Evolutionary conservation across 2,888 invertebrate genomes (phyloP), one percentile per base, ranked within the genome.

Genomic region (Petrolisthes manimaculis): DNA sequence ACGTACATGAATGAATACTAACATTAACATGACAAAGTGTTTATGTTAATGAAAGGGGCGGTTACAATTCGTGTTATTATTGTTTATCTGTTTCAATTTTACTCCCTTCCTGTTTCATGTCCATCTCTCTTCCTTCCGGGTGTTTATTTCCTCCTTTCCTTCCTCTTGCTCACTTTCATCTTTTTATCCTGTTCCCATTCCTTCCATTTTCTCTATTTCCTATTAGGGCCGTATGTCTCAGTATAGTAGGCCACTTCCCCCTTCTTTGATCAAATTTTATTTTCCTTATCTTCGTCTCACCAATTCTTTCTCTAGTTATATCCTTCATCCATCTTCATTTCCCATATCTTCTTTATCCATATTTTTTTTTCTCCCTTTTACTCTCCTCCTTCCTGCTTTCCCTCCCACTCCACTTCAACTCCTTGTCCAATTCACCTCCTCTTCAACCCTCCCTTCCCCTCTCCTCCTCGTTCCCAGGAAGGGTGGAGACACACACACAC

Each of bases 141-240:
- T n/a, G n/a, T n/a, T n/a, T n/a, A n/a, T n/a, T n/a, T n/a, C 21
- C 80, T 56, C 77, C 61, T 9, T 8, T 61, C 24, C 12, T n/a
- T 12, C 21, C 21, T 4, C 21, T 56, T 80, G n/a, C 21, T 56
- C 56, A 18, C 21, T 56, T 80, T 21, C 56, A 12, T 80, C 56
- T 80, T 56, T 80, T 56, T 77, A 8, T 77, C 77, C 61, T 77
- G 9, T 6, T 51, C 37, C 51, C n/a, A 24, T 24, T n/a, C 51
- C 77, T 77, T n/a, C 51, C 51, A 37, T n/a, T 18, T n/a, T 77
- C 18, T 77, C 77, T 77, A 24, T 77, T n/a, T n/a, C n/a, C n/a
- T n/a, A n/a, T n/a, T n/a, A n/a, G n/a, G n/a, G n/a, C n/a, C n/a
- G n/a, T n/a, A n/a, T n/a, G n/a, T n/a, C n/a, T n/a, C n/a, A n/a